Base-by-base conservation (phyloP, 2,113 vertebrate genomes). In the Scortum barcoo region DNA sequence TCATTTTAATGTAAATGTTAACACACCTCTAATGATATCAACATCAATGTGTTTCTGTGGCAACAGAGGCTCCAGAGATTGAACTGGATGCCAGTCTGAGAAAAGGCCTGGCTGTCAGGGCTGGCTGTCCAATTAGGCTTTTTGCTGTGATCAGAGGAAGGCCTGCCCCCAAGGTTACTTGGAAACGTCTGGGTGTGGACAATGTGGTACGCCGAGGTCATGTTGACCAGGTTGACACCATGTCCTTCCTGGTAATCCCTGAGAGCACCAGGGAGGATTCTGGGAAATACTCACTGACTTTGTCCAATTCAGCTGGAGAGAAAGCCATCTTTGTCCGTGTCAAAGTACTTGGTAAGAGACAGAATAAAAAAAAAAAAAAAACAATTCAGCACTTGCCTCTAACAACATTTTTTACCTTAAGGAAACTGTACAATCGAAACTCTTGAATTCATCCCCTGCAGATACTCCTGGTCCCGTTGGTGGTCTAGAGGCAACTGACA, bases 231-330 rank as follows among this genome's bases (percentile, higher is more conserved):
- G 95, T 99, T 74, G 98, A 99, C 90, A 97, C 97, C 8, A 99
- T 99, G 98, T 96, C 97, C 76, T 99, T 99, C 95, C 96, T 99
- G 76, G 96, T 98, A 70, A 99, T 99, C 87, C 97, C 98, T 0
- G 95, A 99, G 91, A 97, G 97, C 89, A 99, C 98, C 75, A 97
- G 98, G 86, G 98, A 99, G 65, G 98, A 99, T 88, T 99, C 98
- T 20, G 98, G 98, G 87, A 98, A 92, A 96, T 99, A 99, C 76
- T 97, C 96, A 10, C 83, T 99, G 90, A 97, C 96, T 0, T 95
- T 99, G 78, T 97, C 97, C 73, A 99, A 98, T 87, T 91, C 95
- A 53, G 97, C 97, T 50, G 98, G 98, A 94, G 98, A 99, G 95
- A 99, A 99, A 87, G 97, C 98, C 7, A 95, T 99, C 24, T 99